phyloP scores from a whole-genome alignment of 35 echinoderm and acorn worm genomes.

The Eucidaris tribuloides region DNA sequence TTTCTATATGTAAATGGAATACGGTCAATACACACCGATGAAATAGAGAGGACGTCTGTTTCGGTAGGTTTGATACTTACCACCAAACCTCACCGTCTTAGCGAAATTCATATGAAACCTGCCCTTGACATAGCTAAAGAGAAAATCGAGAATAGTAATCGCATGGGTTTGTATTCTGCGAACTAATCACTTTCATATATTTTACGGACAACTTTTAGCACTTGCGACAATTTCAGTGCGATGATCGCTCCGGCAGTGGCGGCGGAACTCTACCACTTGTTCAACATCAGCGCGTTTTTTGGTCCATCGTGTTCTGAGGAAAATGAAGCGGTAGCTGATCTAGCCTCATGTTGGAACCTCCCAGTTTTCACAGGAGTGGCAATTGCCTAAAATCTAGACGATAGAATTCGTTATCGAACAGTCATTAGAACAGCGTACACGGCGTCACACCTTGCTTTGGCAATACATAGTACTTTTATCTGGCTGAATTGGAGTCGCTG shows the following conservation, averaged over 20 bases:
- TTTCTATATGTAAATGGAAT: too few species aligned
- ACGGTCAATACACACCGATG: too few species aligned
- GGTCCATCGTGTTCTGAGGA: conserved; percentile 18
- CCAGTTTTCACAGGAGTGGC: conserved; percentile 7
- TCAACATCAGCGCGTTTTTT: conserved; percentile 52
- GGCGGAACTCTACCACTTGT: conserved; percentile 41
- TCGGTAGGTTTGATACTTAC: too few species aligned
- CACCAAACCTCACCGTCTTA: too few species aligned
- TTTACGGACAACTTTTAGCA: background rate
- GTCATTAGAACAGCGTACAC: background rate
- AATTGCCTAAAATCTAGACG: background rate
- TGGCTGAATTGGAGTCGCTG: too few species aligned
- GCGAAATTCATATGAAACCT: too few species aligned
- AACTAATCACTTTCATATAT: conserved; percentile 14
- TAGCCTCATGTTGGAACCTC: conserved; percentile 6
- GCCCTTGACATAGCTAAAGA: background rate
- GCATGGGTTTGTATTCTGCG: background rate
- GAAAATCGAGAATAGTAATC: background rate
- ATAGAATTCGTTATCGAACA: conserved; percentile 14
- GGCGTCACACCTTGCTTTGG: background rate
- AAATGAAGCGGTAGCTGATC: background rate
- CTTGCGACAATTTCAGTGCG: background rate
- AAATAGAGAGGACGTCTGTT: too few species aligned
- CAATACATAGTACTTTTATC: too few species aligned
- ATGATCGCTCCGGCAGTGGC: conserved; percentile 45